Base-by-base conservation (phyloP, 1,140 invertebrate genomes). In the Maconellicoccus hirsutus region DNA sequence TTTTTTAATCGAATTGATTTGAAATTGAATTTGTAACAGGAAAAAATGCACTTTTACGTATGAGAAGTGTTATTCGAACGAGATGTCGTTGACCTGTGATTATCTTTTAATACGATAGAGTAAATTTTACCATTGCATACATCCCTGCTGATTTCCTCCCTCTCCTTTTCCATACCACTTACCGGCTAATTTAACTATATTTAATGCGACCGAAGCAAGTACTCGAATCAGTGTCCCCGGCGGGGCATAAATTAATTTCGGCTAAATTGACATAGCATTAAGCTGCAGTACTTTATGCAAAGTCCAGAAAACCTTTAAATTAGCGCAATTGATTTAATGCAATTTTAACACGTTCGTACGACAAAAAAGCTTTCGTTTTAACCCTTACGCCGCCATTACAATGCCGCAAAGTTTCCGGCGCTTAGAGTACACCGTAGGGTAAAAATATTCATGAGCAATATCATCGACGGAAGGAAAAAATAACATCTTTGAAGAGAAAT, bases 321-420 rank as follows among this genome's bases (percentile, higher is more conserved):
- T 52, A 52, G 42, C n/a, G 42, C 42, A 52, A 52, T 52, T 52
- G 42, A 52, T 52, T 52, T 52, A 52, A 52, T 52, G 42, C n/a
- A 52, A 52, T 52, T 52, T 52, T 52, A 52, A 52, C 42, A 52
- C 42, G 42, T 52, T 19, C 42, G 42, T 16, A 8, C 4, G 42
- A 16, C 42, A 19, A 52, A 52, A 52, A 52, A 52, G 12, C 42
- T 19, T 52, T 3, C 42, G n/a, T 52, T 52, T 14, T 19, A 16
- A 16, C 29, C 29, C 29, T 33, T 2, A 16, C 16, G 42, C 42
- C 42, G 3, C n/a, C 29, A 12, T 33, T 33, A 33, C 29, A 12
- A 33, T 3, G 4, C 4, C 4, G 29, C 12, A 33, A 33, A 33
- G 29, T 33, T 33, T 33, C 29, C 29, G 29, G 29, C 12, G n/a